phyloP scores from a whole-genome alignment of 2,797 vertebrate species.

The Sebastes iracundus region DNA sequence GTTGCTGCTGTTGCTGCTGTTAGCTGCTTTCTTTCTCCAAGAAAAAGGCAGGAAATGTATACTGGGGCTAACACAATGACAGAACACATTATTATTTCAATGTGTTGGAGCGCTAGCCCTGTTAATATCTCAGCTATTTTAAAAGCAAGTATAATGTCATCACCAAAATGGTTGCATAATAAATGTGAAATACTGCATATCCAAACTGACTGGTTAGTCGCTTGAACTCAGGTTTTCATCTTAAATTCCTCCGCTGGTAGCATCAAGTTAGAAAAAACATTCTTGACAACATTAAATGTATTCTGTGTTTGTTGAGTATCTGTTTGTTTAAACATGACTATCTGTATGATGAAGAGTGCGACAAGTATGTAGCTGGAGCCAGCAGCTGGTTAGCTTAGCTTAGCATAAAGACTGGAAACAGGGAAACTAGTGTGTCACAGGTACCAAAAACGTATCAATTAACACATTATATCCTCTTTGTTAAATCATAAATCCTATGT shows the following conservation, averaged over 20 bases:
- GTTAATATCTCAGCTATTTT: not conserved
- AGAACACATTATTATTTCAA: constrained; percentile 12
- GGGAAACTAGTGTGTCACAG: too few species aligned
- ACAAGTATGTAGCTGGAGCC: too few species aligned
- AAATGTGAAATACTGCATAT: not conserved
- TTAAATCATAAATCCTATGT: not conserved
- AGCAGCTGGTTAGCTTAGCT: too few species aligned
- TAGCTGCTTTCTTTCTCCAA: not conserved
- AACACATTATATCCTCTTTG: not conserved
- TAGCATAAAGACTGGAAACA: too few species aligned
- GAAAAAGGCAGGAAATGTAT: not conserved
- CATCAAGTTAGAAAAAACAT: not conserved
- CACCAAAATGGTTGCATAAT: not conserved
- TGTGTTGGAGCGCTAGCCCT: not conserved
- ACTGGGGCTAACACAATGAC: constrained; percentile 2
- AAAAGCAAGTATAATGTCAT: not conserved
- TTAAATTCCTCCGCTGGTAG: not conserved
- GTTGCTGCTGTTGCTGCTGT: too few species aligned
- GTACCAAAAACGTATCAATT: too few species aligned
- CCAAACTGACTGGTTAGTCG: not conserved
- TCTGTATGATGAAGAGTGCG: not conserved
- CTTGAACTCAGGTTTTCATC: not conserved
- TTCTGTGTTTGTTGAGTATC: too few species aligned
- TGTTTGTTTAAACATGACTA: not conserved
- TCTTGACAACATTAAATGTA: not conserved